Evolutionary conservation across 1,140 invertebrate species (phyloP).

Genomic region (Caenorhabditis remanei): DNA sequence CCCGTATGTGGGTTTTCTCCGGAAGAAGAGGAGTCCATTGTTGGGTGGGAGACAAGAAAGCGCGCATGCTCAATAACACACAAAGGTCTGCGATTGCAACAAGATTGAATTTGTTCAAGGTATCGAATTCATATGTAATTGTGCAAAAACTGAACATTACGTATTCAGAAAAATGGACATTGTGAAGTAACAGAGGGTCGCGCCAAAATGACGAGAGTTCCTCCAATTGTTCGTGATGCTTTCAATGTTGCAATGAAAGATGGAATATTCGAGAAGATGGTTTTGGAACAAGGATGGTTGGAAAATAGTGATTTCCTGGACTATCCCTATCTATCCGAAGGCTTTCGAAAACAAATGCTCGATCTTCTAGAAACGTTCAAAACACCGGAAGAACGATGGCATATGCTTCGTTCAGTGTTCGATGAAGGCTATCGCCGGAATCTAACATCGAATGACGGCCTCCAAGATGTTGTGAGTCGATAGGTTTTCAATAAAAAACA

Average conservation of each 20-base stretch:
- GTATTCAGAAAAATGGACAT: conserved; percentile 27
- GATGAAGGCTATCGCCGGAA: conserved; percentile 19
- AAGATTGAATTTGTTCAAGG: conserved; percentile 80
- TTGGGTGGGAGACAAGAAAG: conserved; percentile 92
- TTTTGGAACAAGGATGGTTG: conserved; percentile 74
- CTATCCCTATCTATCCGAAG: neutral
- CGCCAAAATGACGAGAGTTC: neutral
- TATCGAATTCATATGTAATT: neutral
- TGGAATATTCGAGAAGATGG: conserved; percentile 69
- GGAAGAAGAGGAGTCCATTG: conserved; percentile 95
- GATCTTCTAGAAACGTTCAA: neutral
- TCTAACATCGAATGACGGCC: neutral
- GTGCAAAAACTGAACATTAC: neutral
- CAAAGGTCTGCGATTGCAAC: conserved; percentile 83
- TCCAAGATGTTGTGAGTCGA: neutral
- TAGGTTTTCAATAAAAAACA: neutral
- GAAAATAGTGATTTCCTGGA: conserved; percentile 59
- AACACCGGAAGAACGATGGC: neutral
- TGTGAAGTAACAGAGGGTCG: conserved; percentile 9
- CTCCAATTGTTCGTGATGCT: conserved; percentile 30
- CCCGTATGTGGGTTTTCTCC: conserved; percentile 96
- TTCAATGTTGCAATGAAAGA: conserved; percentile 68
- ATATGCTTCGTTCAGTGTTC: conserved; percentile 59
- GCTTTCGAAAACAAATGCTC: neutral
- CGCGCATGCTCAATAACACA: conserved; percentile 84